Base-by-base conservation (phyloP, 2,888 invertebrate genomes). In the Lapara coniferarum region DNA sequence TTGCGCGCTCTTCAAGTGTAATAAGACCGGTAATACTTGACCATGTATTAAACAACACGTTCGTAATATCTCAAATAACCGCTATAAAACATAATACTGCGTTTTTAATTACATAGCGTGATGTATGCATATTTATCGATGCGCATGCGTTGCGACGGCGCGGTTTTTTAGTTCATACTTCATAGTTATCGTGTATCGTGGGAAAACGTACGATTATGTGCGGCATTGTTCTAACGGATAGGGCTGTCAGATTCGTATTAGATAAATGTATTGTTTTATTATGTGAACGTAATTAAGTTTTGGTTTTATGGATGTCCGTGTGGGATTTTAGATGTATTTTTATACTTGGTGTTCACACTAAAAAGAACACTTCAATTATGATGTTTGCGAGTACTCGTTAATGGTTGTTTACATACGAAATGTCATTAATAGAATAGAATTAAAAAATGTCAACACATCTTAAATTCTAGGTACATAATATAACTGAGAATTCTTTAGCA, bases 141-240 rank as follows among this genome's bases (percentile, higher is more conserved):
- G 59, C 16, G 2, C 10, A 5, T n/a, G 25, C 14, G 49, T 5
- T 49, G 59, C 19, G 49, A 4, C 46, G 37, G 58, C 58, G 37
- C 6, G 14, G n/a, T 59, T 59, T 16, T 46, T 59, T 8, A 13
- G 49, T 46, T 16, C 63, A n/a, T 8, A 13, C 19, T 46, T 16
- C 63, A n/a, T 10, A 19, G 19, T 49, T 46, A 63, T 63, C 57
- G 16, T 16, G 49, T 63, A 49, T 63, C 63, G 63, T 49, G 63
- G 49, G 63, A 63, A 63, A 63, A 10, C 13, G 19, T 63, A 46
- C 49, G 10, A 63, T 63, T 19, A 25, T 63, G 19, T 10, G 63
- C 19, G 19, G 63, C 63, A 19, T 63, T 63, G 63, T 63, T 63
- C 5, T 49, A 49, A 19, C 10, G 19, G 12, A 49, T 49, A 49